A percentile compares a stretch with the other conserved stretches of the same genome.
These are phyloP conservation scores for Pygmarrhopalites habei DNA, from an alignment of 1,140 invertebrate species.

Conservation along the genomic window DNA sequence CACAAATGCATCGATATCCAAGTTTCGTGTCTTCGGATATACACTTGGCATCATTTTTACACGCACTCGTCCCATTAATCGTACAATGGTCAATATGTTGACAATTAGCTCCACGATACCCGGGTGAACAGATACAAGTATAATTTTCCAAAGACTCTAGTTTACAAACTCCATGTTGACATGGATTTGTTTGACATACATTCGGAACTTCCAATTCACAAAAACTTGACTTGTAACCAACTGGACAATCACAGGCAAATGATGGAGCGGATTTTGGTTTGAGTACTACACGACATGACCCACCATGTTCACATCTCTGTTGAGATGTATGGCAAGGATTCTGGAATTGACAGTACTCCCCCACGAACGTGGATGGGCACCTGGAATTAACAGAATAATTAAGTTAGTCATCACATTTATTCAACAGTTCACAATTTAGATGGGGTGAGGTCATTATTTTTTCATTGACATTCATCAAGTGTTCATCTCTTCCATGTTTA, in stretches of 20 bases:
- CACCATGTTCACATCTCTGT: constrained; percentile 74
- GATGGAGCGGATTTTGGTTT: constrained; percentile 57
- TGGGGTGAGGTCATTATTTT: no score
- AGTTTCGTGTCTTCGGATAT: constrained; percentile 52
- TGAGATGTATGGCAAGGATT: constrained; percentile 75
- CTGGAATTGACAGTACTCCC: constrained; percentile 85
- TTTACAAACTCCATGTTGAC: constrained; percentile 75
- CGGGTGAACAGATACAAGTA: constrained; percentile 71
- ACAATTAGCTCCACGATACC: constrained; percentile 80
- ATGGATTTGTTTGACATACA: constrained; percentile 81
- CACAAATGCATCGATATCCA: constrained; percentile 72
- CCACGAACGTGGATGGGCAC: constrained; percentile 81
- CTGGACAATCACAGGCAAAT: constrained; percentile 77
- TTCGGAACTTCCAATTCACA: constrained; percentile 86
- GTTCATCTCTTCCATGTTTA: no score
- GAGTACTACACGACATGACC: constrained; percentile 72
- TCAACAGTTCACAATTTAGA: no score
- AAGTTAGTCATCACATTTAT: no score
- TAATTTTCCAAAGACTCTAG: constrained; percentile 65
- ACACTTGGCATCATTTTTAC: constrained; percentile 77
- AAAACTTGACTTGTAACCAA: constrained; percentile 83
- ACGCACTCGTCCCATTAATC: constrained; percentile 58
- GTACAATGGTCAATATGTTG: constrained; percentile 82
- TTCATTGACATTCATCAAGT: no score
- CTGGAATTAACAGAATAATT: constrained; percentile 55